phyloP scores from a whole-genome alignment of 1,140 invertebrate genomes.

The Cardiocondyla obscurior region DNA sequence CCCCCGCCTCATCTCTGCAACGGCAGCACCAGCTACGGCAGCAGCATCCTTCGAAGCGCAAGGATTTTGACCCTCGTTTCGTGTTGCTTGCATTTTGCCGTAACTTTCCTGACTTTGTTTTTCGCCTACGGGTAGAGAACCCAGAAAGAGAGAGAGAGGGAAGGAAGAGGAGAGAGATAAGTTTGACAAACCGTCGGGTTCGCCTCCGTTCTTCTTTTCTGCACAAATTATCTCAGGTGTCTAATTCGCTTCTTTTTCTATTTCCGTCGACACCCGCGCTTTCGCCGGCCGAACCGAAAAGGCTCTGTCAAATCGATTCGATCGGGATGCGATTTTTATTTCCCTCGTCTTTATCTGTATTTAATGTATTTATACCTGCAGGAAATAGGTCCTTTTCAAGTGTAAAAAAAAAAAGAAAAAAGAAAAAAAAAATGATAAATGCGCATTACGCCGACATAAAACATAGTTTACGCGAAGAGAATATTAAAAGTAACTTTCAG shows the following conservation, averaged over 20 bases:
- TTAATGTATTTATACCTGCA: background rate
- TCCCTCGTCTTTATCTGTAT: too few relatives aligned
- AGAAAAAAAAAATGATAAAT: background rate
- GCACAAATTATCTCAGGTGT: background rate
- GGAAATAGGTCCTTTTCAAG: background rate
- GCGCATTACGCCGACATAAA: background rate
- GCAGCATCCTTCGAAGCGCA: slow-evolving; percentile 79
- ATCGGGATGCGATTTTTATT: slow-evolving; percentile 26
- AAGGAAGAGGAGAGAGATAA: slow-evolving; percentile 61
- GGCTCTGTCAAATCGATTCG: slow-evolving; percentile 61
- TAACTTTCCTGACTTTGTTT: slow-evolving; percentile 83
- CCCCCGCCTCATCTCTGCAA: slow-evolving; percentile 44
- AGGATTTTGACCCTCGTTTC: slow-evolving; percentile 84
- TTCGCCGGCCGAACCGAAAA: slow-evolving; percentile 32
- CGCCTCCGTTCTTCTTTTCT: slow-evolving; percentile 46
- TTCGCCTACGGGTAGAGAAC: slow-evolving; percentile 76
- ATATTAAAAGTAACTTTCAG: slow-evolving; percentile 25
- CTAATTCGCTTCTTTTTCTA: slow-evolving; percentile 67
- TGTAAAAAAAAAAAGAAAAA: background rate
- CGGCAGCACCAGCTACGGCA: slow-evolving; percentile 55
- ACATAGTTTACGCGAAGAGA: background rate
- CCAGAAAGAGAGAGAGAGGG: slow-evolving; percentile 39
- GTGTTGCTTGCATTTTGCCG: slow-evolving; percentile 83
- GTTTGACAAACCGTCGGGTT: slow-evolving; percentile 72
- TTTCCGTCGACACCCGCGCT: slow-evolving; percentile 58